These are phyloP conservation scores for Anhinga anhinga DNA, from an alignment of 2,113 vertebrate species.

Conservation along the genomic window DNA sequence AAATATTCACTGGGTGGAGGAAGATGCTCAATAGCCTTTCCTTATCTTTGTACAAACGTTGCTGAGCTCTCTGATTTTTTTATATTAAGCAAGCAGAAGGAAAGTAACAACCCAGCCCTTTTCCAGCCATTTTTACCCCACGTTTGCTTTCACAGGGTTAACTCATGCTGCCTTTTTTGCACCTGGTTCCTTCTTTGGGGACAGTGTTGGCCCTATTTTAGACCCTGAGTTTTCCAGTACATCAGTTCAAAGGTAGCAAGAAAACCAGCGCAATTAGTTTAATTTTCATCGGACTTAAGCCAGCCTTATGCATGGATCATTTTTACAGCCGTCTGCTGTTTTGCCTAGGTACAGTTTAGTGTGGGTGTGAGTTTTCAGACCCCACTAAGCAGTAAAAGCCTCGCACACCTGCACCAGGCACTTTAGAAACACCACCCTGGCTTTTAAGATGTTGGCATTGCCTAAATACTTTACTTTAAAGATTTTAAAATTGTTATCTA, in stretches of 20 bases:
- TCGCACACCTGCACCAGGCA: accelerated
- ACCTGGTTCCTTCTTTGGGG: not conserved
- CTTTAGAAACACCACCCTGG: not conserved
- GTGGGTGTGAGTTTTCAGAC: not conserved
- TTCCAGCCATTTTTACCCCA: not conserved
- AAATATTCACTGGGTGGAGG: not conserved
- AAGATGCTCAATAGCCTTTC: not conserved
- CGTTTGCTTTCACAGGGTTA: not conserved
- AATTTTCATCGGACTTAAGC: not conserved
- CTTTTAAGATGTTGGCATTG: not conserved
- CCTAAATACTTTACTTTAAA: not conserved
- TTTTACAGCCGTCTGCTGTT: not conserved
- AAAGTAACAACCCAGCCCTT: not conserved
- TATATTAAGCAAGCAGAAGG: not conserved
- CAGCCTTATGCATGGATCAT: accelerated
- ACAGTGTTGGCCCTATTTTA: not conserved
- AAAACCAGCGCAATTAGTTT: not conserved
- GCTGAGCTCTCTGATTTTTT: not conserved
- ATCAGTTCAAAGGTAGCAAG: not conserved
- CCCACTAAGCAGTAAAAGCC: not conserved
- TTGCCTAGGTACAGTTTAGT: accelerated
- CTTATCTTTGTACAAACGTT: not conserved
- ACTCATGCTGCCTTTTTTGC: not conserved
- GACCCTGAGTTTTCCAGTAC: not conserved
- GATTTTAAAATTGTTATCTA: accelerated